These are phyloP conservation scores for Diachrysia chrysitis DNA, from an alignment of 2,888 invertebrate species.

Conservation along the genomic window DNA sequence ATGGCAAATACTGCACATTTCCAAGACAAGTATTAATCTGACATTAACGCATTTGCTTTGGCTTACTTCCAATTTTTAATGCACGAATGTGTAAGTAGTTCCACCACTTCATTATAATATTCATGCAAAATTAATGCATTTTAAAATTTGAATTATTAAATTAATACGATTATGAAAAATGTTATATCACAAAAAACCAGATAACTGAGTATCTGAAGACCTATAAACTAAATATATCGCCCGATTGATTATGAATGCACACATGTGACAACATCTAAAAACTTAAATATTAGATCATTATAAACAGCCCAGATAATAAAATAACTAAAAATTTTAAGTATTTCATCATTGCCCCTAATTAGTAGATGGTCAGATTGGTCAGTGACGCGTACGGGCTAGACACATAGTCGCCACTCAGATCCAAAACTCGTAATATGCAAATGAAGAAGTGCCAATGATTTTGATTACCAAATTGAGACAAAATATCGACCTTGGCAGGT, in stretches of 20 bases:
- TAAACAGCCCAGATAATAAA: slow-evolving; percentile 14
- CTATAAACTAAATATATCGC: too few relatives aligned
- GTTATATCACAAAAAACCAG: background rate
- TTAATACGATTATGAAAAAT: background rate
- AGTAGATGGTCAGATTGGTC: slow-evolving; percentile 6
- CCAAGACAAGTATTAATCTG: background rate
- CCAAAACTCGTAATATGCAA: slow-evolving; percentile 25
- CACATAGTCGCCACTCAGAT: slow-evolving; percentile 46
- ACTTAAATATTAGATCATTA: background rate
- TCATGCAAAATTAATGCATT: background rate
- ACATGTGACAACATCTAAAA: slow-evolving; percentile 10
- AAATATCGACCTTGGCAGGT: slow-evolving; percentile 38
- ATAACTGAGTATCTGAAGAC: too few relatives aligned
- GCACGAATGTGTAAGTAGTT: too few relatives aligned
- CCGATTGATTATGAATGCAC: background rate
- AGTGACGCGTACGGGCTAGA: slow-evolving; percentile 36
- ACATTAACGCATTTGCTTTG: background rate
- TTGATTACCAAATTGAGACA: slow-evolving; percentile 27
- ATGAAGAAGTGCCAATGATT: slow-evolving; percentile 28
- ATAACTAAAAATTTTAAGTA: slow-evolving; percentile 21
- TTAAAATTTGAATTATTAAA: background rate
- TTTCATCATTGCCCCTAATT: slow-evolving; percentile 42
- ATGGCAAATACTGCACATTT: background rate
- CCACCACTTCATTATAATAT: background rate
- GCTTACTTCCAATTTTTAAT: background rate